Evolutionary conservation across 2,888 invertebrate species (phyloP).

Genomic region (Adelognathus sp.): DNA sequence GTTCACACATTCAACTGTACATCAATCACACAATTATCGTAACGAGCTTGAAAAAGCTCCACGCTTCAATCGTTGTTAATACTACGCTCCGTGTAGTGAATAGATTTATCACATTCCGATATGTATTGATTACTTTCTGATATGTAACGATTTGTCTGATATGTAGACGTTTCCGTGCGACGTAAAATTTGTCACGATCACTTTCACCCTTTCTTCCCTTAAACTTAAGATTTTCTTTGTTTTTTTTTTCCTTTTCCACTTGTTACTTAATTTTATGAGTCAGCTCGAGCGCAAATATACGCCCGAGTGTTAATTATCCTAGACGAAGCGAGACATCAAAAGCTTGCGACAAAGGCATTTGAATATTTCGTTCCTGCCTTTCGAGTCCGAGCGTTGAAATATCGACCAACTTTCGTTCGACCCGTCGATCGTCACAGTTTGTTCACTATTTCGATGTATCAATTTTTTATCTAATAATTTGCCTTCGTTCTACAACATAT

Average conservation of each 20-base stretch:
- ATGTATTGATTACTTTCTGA: conserved; percentile 29
- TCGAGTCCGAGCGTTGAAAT: conserved; percentile 30
- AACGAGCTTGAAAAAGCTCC: conserved; percentile 25
- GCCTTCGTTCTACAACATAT: neutral
- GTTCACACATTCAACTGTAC: neutral
- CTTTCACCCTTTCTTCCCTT: conserved; percentile 9
- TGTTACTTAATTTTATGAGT: conserved; percentile 21
- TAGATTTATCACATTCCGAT: conserved; percentile 57
- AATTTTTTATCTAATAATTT: neutral
- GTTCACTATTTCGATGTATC: neutral
- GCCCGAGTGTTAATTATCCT: conserved; percentile 24
- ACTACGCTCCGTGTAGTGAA: conserved; percentile 22
- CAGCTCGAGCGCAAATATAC: conserved; percentile 21
- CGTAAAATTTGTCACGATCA: conserved; percentile 31
- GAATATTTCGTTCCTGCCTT: conserved; percentile 7
- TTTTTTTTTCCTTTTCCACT: neutral
- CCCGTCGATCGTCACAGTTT: conserved; percentile 39
- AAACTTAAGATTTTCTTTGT: conserved; percentile 24
- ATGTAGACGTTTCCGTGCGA: conserved; percentile 42
- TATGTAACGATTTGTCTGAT: conserved; percentile 49
- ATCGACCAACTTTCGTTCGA: conserved; percentile 9
- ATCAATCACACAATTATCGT: conserved; percentile 16
- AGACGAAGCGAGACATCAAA: conserved; percentile 38
- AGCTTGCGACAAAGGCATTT: conserved; percentile 7
- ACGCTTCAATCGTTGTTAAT: conserved; percentile 13